Evolutionary conservation across 2,888 invertebrate genomes (phyloP), one percentile per base, ranked within the genome.

Genomic region (Cheilosia scutellata): DNA sequence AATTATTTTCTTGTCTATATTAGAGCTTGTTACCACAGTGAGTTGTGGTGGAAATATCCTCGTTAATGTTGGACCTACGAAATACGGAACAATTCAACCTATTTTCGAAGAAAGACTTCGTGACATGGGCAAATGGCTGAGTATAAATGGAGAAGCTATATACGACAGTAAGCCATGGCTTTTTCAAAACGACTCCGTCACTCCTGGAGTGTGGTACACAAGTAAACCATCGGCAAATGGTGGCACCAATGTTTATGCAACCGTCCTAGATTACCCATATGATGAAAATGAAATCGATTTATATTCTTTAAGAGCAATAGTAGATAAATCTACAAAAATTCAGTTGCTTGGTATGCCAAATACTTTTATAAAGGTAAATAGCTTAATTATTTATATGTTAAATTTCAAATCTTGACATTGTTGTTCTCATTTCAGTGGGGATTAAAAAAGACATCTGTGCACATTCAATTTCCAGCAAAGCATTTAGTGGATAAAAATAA

Each of bases 141-240:
- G 92, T 2, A 92, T 95, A n/a, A 98, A 98, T 89, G 98, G 98
- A 0, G 96, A 97, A 90, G 97, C 97, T 0, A 97, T 98, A 88
- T 98, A 97, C 90, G 93, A 92, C 4, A 95, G 95, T 1, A 94
- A 93, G 5, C 97, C 98, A 0, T 98, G 98, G 97, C 91, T 90
- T 0, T 93, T 93, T 77, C 98, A 98, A 92, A 98, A 97, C 89
- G 98, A 97, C 90, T 95, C 96, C 0, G 63, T 94, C n/a, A 94
- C 94, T 0, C 90, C 94, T 0, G 92, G 94, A 75, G 95, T 96
- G 9, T 98, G 98, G 98, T 97, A 95, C 90, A 95, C 95, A 0
- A 88, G 89, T n/a, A 91, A 90, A 49, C 44, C 58, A n/a, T 82
- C 89, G 7, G 90, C 92, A 3, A 80, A 29, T 6, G 87, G 47